Conservation (phyloP, 2,888 invertebrate species). For the Operophtera brumata region DNA sequence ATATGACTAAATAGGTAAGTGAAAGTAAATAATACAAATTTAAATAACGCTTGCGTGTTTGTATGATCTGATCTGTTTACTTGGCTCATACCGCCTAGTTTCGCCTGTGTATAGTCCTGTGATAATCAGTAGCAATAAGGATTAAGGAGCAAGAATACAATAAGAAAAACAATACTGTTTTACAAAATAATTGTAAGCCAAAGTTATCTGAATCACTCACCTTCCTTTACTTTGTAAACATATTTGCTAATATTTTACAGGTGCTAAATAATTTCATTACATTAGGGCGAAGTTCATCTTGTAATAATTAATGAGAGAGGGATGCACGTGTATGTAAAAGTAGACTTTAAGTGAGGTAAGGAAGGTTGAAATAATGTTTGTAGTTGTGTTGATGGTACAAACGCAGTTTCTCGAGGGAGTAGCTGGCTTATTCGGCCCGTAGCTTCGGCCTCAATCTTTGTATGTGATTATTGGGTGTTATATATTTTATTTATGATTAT, state of each 20-base stretch:
- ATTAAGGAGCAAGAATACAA: no score
- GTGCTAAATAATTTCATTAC: slow-evolving; percentile 27
- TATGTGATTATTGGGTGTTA: no score
- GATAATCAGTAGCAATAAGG: no score
- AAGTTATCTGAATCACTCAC: neutral
- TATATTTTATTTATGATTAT: no score
- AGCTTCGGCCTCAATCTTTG: no score
- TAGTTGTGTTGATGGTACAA: neutral
- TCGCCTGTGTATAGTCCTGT: no score
- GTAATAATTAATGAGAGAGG: slow-evolving; percentile 21
- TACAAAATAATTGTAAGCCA: neutral
- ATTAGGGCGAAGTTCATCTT: slow-evolving; percentile 22
- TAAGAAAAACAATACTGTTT: no score
- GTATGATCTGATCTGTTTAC: no score
- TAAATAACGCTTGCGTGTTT: no score
- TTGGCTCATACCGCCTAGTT: no score
- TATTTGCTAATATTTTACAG: slow-evolving; percentile 12
- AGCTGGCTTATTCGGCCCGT: neutral
- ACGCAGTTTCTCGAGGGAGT: neutral
- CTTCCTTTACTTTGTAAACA: slow-evolving; percentile 10
- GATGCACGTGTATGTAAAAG: neutral
- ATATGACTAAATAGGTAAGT: no score
- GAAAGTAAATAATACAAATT: no score
- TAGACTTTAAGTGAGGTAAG: neutral
- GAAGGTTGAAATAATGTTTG: slow-evolving; percentile 2